phyloP scores from a whole-genome alignment of 2,113 vertebrate genomes.

The Argyrosomus japonicus region DNA sequence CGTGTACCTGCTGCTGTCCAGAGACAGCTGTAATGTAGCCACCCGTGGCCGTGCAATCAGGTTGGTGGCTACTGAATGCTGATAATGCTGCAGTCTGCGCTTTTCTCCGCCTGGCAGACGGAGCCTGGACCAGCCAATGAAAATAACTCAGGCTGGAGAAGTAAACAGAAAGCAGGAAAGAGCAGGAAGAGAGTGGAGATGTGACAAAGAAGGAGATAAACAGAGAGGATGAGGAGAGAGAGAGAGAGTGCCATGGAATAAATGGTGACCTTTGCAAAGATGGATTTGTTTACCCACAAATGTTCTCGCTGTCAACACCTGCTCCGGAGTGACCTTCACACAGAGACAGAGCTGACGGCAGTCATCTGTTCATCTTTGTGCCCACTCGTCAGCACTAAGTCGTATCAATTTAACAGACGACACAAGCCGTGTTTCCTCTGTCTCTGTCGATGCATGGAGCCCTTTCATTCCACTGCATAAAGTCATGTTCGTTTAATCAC shows the following conservation, averaged over 20 bases:
- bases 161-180: slow-evolving; percentile 39
- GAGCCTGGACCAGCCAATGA: slow-evolving; percentile 75
- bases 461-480: slow-evolving; percentile 66
- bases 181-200: slow-evolving; percentile 66
- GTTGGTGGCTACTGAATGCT: slow-evolving; percentile 86
- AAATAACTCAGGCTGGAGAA: slow-evolving; percentile 38
- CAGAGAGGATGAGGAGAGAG: slow-evolving; percentile 23
- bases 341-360: slow-evolving; percentile 83
- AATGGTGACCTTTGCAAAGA: slow-evolving; percentile 95
- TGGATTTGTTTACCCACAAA: slow-evolving; percentile 96
- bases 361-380: slow-evolving; percentile 88
- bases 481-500: slow-evolving; percentile 62
- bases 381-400: slow-evolving; percentile 70
- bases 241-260: slow-evolving; percentile 83
- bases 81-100: slow-evolving; percentile 78
- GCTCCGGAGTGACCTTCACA: slow-evolving; percentile 88
- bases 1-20: slow-evolving; percentile 85
- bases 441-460: slow-evolving; percentile 34
- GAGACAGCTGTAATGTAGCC: slow-evolving; percentile 93
- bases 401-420: background rate
- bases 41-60: slow-evolving; percentile 90
- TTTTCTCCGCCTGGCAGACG: slow-evolving; percentile 67
- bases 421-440: slow-evolving; percentile 18
- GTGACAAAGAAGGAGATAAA: slow-evolving; percentile 22
- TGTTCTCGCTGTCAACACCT: slow-evolving; percentile 84